These are phyloP conservation scores for Sicus ferrugineus DNA, from an alignment of 2,888 invertebrate species.

Conservation along the genomic window DNA sequence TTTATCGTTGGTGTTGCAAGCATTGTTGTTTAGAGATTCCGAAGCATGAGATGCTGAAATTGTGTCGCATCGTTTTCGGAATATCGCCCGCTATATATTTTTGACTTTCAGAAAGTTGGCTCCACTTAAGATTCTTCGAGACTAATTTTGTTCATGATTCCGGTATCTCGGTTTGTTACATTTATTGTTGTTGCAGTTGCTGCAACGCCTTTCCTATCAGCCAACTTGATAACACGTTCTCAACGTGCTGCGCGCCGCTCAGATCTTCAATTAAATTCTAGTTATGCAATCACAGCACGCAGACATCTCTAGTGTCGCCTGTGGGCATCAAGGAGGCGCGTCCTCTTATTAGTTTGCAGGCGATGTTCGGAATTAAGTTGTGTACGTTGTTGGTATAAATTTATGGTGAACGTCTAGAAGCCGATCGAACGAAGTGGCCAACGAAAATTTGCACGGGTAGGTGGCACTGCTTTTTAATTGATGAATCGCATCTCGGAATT, in stretches of 20 bases:
- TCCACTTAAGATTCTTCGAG: too few species aligned
- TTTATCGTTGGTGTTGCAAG: neutral
- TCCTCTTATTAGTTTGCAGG: constrained; percentile 11
- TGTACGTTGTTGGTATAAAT: neutral
- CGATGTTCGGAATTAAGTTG: neutral
- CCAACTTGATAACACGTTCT: neutral
- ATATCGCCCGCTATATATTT: too few species aligned
- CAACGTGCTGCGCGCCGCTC: neutral
- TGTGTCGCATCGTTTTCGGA: neutral
- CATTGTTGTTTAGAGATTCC: neutral
- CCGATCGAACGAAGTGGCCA: neutral
- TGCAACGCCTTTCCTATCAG: too few species aligned
- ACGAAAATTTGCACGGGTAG: neutral
- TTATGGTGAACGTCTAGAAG: neutral
- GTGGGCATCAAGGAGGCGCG: constrained; percentile 2
- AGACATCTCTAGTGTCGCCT: constrained; percentile 1
- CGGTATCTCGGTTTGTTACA: neutral
- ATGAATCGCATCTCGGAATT: too few species aligned
- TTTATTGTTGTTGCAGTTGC: neutral
- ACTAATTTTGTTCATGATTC: neutral
- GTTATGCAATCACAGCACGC: neutral
- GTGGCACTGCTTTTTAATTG: neutral
- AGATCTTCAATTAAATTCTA: constrained; percentile 8
- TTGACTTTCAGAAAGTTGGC: too few species aligned
- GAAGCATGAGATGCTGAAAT: neutral